A percentile compares a stretch with the other conserved stretches of the same genome.
phyloP scores from a whole-genome alignment of 1,140 invertebrate species.

The Bombyx mandarina region DNA sequence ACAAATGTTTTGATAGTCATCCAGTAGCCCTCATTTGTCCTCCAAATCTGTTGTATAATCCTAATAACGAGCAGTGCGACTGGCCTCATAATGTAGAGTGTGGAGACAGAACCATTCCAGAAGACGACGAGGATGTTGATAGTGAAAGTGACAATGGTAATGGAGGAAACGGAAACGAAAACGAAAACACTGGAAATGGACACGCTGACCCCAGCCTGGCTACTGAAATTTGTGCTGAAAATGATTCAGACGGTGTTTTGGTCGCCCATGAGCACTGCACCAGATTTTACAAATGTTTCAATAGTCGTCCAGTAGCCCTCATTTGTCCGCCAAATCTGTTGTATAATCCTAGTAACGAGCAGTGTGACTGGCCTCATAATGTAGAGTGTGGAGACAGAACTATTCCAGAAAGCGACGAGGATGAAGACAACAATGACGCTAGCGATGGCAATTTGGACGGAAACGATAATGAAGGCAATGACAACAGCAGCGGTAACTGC shows the following conservation, averaged over 20 bases:
- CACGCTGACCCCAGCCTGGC: conserved; percentile 10
- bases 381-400: conserved; percentile 36
- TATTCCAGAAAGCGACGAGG: background rate
- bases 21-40: conserved; percentile 18
- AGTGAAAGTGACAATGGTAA: background rate
- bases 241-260: conserved; percentile 1
- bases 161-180: background rate
- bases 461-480: background rate
- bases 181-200: background rate
- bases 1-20: conserved; percentile 18
- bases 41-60: conserved; percentile 70
- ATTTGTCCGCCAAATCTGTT: conserved; percentile 7
- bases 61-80: conserved; percentile 70
- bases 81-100: conserved; percentile 8
- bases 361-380: conserved; percentile 44
- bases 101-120: background rate
- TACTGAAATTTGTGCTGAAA: conserved; percentile 5
- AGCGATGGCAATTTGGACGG: background rate
- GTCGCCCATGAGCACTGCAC: conserved; percentile 20
- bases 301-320: conserved; percentile 8
- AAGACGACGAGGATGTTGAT: background rate
- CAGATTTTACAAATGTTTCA: conserved; percentile 14
- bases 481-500: conserved; percentile 5
- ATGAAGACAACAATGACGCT: background rate
- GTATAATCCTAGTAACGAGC: conserved; percentile 9